Evolutionary conservation across 2,113 vertebrate species (phyloP).

Genomic region (Tricholaema leucomelas): DNA sequence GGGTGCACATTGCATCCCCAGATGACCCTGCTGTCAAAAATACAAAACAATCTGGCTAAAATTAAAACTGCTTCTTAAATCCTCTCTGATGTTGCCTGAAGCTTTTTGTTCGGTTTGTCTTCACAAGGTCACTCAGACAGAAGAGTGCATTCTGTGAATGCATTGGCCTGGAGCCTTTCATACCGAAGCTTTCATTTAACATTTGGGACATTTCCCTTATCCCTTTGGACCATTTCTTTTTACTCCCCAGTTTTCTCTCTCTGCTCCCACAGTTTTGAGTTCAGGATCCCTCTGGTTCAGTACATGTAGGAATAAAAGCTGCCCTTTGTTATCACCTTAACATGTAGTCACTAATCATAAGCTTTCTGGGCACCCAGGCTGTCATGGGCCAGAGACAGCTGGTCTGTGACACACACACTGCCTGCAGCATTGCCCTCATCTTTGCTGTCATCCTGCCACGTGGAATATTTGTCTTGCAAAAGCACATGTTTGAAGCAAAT

Average conservation of each 20-base stretch:
- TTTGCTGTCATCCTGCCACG: slow-evolving; percentile 2
- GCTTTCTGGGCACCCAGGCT: neutral
- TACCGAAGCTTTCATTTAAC: slow-evolving; percentile 2
- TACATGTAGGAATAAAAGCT: neutral
- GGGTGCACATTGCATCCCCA: slow-evolving; percentile 33
- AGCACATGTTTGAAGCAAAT: neutral
- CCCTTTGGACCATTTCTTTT: neutral
- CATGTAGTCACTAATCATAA: neutral
- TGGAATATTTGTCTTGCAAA: slow-evolving; percentile 2
- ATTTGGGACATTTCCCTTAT: neutral
- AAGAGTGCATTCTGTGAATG: slow-evolving; percentile 34
- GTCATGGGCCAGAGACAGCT: neutral
- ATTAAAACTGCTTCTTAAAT: slow-evolving; percentile 70
- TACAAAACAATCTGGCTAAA: slow-evolving; percentile 66
- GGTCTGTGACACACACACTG: neutral
- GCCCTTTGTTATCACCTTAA: neutral
- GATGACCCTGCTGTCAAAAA: slow-evolving; percentile 41
- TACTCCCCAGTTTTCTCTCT: neutral
- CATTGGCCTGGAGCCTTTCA: slow-evolving; percentile 40
- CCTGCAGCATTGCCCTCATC: slow-evolving; percentile 22
- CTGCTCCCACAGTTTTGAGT: neutral
- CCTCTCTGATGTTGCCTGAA: slow-evolving; percentile 57
- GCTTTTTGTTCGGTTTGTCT: slow-evolving; percentile 58
- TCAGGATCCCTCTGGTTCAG: neutral
- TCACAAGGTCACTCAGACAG: slow-evolving; percentile 66